phyloP scores from a whole-genome alignment of 2,888 invertebrate species.

The Bibio marci region DNA sequence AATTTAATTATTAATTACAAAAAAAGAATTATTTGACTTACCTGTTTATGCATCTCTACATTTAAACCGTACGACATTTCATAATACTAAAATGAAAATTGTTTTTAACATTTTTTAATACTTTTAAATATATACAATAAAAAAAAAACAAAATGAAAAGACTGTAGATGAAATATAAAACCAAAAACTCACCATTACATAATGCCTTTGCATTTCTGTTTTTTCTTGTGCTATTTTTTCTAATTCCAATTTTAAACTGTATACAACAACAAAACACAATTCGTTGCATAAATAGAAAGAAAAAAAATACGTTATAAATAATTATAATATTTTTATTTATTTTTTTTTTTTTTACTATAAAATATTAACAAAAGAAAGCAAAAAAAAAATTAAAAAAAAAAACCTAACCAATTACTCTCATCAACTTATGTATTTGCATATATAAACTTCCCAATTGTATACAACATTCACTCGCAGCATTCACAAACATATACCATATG shows the following conservation, averaged over 20 bases:
- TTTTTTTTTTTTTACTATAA: neutral
- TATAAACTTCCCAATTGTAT: too few species aligned
- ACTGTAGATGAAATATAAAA: too few species aligned
- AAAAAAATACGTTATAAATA: slow-evolving; percentile 8
- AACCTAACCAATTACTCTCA: neutral
- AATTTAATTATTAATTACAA: too few species aligned
- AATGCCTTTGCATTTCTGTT: slow-evolving; percentile 76
- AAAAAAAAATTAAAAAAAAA: neutral
- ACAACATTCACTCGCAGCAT: too few species aligned
- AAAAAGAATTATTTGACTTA: too few species aligned
- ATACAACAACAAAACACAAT: slow-evolving; percentile 10
- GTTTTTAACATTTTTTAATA: too few species aligned
- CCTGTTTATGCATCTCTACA: slow-evolving; percentile 97
- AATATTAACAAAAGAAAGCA: neutral
- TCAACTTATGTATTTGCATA: too few species aligned
- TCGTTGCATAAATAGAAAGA: slow-evolving; percentile 9
- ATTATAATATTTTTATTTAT: neutral
- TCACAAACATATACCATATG: too few species aligned
- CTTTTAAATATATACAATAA: neutral
- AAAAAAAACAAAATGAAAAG: slow-evolving; percentile 3
- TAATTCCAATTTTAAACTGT: slow-evolving; percentile 66
- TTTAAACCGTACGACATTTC: slow-evolving; percentile 97
- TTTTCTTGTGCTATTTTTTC: slow-evolving; percentile 75
- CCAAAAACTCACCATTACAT: slow-evolving; percentile 63
- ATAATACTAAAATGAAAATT: slow-evolving; percentile 79